phyloP scores from a whole-genome alignment of 2,113 vertebrate genomes.

The Panthera tigris region DNA sequence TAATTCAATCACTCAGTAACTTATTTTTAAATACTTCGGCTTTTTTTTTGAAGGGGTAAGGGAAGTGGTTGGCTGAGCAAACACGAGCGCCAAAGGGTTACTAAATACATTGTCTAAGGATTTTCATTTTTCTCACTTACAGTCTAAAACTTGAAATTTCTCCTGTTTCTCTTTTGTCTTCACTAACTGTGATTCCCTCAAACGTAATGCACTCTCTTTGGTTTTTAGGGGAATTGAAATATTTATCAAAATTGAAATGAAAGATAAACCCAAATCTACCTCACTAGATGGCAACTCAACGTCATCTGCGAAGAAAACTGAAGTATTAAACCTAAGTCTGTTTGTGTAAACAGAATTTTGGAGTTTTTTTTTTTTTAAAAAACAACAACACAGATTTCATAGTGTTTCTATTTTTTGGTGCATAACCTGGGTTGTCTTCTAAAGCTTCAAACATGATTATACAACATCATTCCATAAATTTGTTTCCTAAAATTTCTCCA shows the following conservation, averaged over 20 bases:
- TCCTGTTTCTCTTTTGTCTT: slow-evolving; percentile 43
- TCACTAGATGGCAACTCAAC: not conserved
- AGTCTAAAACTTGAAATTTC: not conserved
- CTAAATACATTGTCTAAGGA: not conserved
- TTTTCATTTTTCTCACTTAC: slow-evolving; percentile 51
- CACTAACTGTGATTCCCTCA: not conserved
- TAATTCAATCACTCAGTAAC: not conserved
- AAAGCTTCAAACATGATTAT: not conserved
- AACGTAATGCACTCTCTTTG: not conserved
- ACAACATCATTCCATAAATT: slow-evolving; percentile 25
- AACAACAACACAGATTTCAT: not conserved
- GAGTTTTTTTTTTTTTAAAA: not conserved
- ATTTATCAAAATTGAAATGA: slow-evolving; percentile 53
- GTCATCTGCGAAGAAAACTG: not conserved
- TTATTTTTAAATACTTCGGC: not conserved
- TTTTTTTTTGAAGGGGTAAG: not conserved
- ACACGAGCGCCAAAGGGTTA: not conserved
- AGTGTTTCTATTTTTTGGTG: not conserved
- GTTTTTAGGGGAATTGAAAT: slow-evolving; percentile 49
- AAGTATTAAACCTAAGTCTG: not conserved
- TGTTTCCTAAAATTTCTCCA: slow-evolving; percentile 60
- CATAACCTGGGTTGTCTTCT: slow-evolving; percentile 24
- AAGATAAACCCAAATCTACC: slow-evolving; percentile 32
- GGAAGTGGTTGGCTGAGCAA: not conserved
- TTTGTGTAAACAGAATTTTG: not conserved